Percentiles rank a stretch among this genome's conserved stretches.
phyloP scores from a whole-genome alignment of 2,888 invertebrate species.

The Zaprionus bogoriensis region DNA sequence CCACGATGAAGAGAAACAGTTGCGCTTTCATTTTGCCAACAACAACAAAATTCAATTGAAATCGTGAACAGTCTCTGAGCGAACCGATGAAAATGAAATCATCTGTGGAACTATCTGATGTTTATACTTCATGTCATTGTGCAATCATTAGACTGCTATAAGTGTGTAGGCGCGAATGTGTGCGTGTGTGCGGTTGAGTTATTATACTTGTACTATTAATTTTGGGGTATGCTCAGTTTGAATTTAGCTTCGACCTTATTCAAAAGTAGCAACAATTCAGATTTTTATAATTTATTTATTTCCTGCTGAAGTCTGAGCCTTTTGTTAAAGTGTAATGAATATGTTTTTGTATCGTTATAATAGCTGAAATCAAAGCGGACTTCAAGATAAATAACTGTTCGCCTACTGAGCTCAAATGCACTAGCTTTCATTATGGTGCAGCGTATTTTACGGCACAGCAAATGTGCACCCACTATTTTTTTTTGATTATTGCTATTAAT shows the following conservation, averaged over 20 bases:
- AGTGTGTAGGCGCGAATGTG: background rate
- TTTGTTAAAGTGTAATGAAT: too few relatives aligned
- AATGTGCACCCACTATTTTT: background rate
- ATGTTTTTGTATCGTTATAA: too few relatives aligned
- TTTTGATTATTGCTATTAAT: conserved; percentile 13
- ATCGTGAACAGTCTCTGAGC: conserved; percentile 5
- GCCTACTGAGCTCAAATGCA: background rate
- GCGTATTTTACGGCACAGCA: background rate
- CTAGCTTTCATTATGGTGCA: too few relatives aligned
- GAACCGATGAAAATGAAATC: conserved; percentile 10
- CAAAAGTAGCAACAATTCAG: background rate
- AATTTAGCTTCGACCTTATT: too few relatives aligned
- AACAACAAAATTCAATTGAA: too few relatives aligned
- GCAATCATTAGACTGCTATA: background rate
- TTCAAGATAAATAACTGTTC: too few relatives aligned
- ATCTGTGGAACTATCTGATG: background rate
- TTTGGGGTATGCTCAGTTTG: background rate
- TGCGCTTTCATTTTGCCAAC: background rate
- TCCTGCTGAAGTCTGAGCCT: too few relatives aligned
- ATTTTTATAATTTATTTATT: too few relatives aligned
- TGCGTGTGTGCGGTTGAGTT: background rate
- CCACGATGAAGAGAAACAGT: background rate
- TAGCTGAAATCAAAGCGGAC: too few relatives aligned
- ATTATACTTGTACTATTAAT: too few relatives aligned
- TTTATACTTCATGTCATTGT: conserved; percentile 6